A percentile compares a stretch with the other conserved stretches of the same genome.
Evolutionary conservation across 2,113 vertebrate species (phyloP).

Genomic region (Lampris megalopsis): DNA sequence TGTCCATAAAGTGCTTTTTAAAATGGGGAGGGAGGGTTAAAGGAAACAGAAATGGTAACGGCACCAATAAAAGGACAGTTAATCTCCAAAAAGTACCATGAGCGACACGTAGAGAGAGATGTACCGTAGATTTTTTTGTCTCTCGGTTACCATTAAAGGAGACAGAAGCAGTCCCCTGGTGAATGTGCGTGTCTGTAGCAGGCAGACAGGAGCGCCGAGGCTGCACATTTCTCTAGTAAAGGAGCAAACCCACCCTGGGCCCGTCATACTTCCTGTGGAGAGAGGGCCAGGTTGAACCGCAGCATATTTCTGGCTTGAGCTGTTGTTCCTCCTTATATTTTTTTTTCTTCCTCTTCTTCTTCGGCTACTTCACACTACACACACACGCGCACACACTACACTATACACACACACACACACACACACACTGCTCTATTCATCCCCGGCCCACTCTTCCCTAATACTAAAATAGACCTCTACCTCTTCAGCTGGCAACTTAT

Average conservation of each 20-base stretch:
- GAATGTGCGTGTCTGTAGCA: slow-evolving; percentile 84
- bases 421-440: slow-evolving; percentile 66
- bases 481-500: slow-evolving; percentile 42
- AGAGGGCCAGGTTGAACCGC: slow-evolving; percentile 81
- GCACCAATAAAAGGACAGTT: no score
- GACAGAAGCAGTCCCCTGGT: slow-evolving; percentile 1
- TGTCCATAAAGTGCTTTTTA: no score
- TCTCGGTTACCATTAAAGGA: slow-evolving; percentile 1
- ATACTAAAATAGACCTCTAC: slow-evolving; percentile 49
- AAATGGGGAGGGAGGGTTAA: no score
- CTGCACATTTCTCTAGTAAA: slow-evolving; percentile 81
- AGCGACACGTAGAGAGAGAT: no score
- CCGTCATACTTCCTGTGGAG: slow-evolving; percentile 81
- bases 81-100: no score
- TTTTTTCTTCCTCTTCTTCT: slow-evolving; percentile 51
- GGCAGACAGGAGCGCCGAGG: slow-evolving; percentile 68
- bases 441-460: slow-evolving; percentile 38
- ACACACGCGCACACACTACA: neutral
- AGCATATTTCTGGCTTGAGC: slow-evolving; percentile 83
- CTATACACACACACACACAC: neutral
- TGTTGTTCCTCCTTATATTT: slow-evolving; percentile 73
- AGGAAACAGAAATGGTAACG: no score
- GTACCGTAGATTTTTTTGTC: no score
- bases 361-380: slow-evolving; percentile 65
- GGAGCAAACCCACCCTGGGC: slow-evolving; percentile 75